phyloP scores from a whole-genome alignment of 2,888 invertebrate genomes.

The Schizaphis graminum region DNA sequence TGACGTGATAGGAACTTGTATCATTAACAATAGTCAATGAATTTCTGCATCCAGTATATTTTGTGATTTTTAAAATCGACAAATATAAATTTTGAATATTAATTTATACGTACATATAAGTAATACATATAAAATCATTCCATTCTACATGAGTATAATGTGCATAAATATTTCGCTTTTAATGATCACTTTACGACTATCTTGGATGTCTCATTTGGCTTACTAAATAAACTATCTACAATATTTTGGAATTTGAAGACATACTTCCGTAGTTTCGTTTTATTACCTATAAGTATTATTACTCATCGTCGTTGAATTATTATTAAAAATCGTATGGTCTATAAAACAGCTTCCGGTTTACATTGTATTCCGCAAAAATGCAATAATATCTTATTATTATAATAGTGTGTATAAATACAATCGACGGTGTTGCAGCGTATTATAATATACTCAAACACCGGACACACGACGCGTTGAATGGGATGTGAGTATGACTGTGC shows the following conservation, averaged over 20 bases:
- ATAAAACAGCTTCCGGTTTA: slow-evolving; percentile 38
- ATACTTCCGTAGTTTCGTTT: background rate
- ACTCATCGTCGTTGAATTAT: background rate
- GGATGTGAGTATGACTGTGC: background rate
- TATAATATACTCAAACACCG: background rate
- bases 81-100: background rate
- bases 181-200: background rate
- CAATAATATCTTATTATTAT: background rate
- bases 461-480: background rate
- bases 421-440: background rate
- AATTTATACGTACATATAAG: background rate
- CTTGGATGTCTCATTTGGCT: background rate
- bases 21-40: background rate
- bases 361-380: background rate
- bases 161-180: background rate
- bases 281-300: background rate
- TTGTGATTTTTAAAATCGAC: background rate
- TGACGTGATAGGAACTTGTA: background rate
- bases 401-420: background rate
- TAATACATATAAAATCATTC: background rate
- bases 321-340: no score
- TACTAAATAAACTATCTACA: background rate
- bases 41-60: background rate
- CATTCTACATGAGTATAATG: no score
- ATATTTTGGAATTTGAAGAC: background rate